A percentile compares a stretch with the other conserved stretches of the same genome.
Evolutionary conservation across 2,113 vertebrate species (phyloP).

Genomic region (Gyps fulvus): DNA sequence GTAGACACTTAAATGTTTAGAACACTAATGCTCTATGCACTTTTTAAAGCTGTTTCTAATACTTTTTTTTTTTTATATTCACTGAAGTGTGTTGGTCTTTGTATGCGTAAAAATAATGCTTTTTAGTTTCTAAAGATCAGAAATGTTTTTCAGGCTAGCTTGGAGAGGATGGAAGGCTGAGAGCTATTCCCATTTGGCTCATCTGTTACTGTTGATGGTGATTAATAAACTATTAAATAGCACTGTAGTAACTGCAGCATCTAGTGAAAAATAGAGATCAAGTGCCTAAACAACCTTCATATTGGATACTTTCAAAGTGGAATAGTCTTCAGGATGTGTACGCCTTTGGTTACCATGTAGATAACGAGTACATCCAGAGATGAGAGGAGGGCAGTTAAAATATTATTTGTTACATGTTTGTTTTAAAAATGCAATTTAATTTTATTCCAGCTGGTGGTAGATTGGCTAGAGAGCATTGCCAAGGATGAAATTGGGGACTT

Average conservation of each 20-base stretch:
- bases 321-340: background rate
- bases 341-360: background rate
- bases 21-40: background rate
- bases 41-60: background rate
- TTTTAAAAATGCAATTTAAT: slow-evolving; percentile 9
- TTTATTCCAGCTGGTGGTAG: slow-evolving; percentile 87
- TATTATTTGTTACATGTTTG: background rate
- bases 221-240: background rate
- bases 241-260: background rate
- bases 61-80: background rate
- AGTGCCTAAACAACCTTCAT: background rate
- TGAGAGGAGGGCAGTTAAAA: background rate
- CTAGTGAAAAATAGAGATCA: background rate
- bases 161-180: background rate
- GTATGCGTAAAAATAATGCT: background rate
- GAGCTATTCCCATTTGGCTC: background rate
- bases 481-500: slow-evolving; percentile 96
- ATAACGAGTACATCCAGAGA: background rate
- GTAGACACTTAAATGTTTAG: background rate
- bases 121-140: background rate
- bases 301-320: background rate
- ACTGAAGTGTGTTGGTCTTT: background rate
- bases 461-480: slow-evolving; percentile 97
- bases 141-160: background rate
- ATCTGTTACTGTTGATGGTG: background rate